phyloP scores from a whole-genome alignment of 2,797 vertebrate species.

The Pantherophis alleghaniensis region DNA sequence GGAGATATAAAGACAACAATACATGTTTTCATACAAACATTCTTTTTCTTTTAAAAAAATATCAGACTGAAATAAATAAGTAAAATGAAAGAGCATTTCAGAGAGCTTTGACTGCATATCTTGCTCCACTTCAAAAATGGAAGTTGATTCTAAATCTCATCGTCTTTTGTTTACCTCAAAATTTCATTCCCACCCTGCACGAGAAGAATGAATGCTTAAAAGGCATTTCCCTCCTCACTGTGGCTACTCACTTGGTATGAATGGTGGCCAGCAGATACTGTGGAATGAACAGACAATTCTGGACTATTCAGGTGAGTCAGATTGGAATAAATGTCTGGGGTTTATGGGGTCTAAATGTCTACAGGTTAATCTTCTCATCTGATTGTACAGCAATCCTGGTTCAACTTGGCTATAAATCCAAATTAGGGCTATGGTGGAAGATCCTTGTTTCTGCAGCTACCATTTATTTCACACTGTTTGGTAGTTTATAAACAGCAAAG shows the following conservation, averaged over 20 bases:
- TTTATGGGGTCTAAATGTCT: no score
- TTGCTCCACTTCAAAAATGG: not conserved
- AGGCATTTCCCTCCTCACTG: not conserved
- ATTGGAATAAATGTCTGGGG: not conserved
- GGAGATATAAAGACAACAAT: not conserved
- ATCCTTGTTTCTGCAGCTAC: not conserved
- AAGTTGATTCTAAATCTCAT: not conserved
- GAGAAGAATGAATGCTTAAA: not conserved
- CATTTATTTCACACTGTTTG: not conserved
- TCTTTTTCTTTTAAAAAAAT: not conserved
- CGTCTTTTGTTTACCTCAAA: not conserved
- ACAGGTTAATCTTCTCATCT: not conserved
- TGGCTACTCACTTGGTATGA: not conserved
- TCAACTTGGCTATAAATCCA: not conserved
- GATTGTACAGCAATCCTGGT: not conserved
- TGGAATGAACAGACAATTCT: not conserved
- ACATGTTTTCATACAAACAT: not conserved
- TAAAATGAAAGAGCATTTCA: not conserved
- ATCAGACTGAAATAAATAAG: not conserved
- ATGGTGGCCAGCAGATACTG: not conserved
- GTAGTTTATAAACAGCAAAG: not conserved
- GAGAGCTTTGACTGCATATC: not conserved
- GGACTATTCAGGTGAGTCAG: not conserved
- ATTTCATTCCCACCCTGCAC: not conserved
- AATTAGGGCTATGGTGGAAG: not conserved